Percentiles rank a stretch among this genome's conserved stretches.
Conservation (phyloP, 1,140 invertebrate genomes). For the Myzus persicae region DNA sequence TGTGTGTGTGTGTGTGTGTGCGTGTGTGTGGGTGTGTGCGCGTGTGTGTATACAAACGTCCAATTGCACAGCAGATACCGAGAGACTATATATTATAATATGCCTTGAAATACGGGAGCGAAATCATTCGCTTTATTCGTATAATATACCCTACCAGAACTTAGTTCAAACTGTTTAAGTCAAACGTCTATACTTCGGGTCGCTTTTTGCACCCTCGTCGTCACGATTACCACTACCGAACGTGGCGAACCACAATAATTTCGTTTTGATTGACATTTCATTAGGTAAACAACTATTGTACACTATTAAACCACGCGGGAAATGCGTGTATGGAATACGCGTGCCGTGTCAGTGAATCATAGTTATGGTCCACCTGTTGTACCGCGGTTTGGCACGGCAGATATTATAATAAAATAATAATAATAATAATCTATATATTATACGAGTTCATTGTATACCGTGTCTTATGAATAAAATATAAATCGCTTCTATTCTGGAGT, state of each 20-base stretch:
- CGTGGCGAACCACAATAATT: not conserved
- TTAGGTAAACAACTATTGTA: not conserved
- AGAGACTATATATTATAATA: not conserved
- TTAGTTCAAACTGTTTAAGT: not conserved
- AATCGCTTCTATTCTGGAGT: not conserved
- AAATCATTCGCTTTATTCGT: not conserved
- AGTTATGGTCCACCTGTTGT: not conserved
- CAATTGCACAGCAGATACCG: not conserved
- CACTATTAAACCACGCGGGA: not conserved
- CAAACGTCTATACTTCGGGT: not conserved
- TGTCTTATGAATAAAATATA: slow-evolving; percentile 31
- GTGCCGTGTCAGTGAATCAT: not conserved
- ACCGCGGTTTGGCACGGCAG: not conserved
- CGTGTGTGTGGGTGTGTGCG: too few species aligned
- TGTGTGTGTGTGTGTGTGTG: too few species aligned
- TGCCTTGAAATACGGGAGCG: not conserved
- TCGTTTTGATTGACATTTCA: slow-evolving; percentile 3
- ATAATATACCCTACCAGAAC: not conserved
- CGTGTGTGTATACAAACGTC: not conserved
- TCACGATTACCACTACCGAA: not conserved
- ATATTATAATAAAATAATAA: slow-evolving; percentile 9
- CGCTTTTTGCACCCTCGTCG: not conserved
- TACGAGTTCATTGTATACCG: not conserved
- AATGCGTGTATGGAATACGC: not conserved
- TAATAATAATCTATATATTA: not conserved